phyloP scores from a whole-genome alignment of 2,113 vertebrate genomes.

The Sinocyclocheilus grahami region DNA sequence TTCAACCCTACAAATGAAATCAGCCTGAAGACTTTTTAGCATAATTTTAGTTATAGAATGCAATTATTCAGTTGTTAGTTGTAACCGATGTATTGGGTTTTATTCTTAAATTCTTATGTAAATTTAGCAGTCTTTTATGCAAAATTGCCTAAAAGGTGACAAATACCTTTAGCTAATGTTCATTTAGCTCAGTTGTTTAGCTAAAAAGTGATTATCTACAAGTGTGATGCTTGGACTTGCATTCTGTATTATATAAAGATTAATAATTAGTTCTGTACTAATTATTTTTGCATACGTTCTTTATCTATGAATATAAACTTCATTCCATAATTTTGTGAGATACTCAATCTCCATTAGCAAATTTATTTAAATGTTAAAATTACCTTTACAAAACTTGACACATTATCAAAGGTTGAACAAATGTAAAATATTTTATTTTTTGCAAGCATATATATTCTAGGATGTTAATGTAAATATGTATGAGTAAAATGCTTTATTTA shows the following conservation, averaged over 20 bases:
- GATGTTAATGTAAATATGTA: constrained; percentile 26
- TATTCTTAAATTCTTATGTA: neutral
- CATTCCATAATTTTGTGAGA: neutral
- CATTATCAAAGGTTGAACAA: constrained; percentile 43
- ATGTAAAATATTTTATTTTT: constrained; percentile 78
- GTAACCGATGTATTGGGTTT: neutral
- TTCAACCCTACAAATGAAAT: neutral
- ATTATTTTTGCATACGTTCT: neutral
- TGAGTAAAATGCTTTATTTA: constrained; percentile 22
- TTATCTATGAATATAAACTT: neutral
- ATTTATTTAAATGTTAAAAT: neutral
- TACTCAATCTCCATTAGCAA: neutral
- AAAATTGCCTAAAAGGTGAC: constrained; percentile 38
- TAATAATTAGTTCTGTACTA: neutral
- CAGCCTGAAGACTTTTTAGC: neutral
- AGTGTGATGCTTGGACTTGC: neutral
- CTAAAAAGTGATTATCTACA: constrained; percentile 13
- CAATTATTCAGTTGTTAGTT: neutral
- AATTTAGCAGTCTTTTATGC: neutral
- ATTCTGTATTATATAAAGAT: neutral
- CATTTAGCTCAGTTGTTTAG: constrained; percentile 60
- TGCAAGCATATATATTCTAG: constrained; percentile 66
- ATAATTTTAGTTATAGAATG: neutral
- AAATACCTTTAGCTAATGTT: constrained; percentile 50
- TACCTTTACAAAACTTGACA: constrained; percentile 2